These are phyloP conservation scores for Psephotus haematonotus DNA, from an alignment of 2,113 vertebrate species.

Conservation along the genomic window DNA sequence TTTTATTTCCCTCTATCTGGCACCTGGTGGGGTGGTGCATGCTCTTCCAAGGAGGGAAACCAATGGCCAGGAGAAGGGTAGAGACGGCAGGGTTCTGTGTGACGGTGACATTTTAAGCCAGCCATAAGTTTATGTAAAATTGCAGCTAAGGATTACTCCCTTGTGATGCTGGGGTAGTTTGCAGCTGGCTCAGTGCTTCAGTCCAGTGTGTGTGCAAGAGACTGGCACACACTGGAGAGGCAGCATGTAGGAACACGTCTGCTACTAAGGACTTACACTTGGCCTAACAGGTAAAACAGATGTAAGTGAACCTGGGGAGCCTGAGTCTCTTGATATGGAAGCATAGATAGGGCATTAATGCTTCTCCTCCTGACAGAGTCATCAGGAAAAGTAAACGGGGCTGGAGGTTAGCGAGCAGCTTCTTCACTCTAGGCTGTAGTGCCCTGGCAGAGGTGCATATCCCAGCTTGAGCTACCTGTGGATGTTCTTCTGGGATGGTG, in stretches of 20 bases:
- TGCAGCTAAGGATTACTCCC: not conserved
- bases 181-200: not conserved
- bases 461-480: rapidly evolving
- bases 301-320: rapidly evolving
- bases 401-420: rapidly evolving
- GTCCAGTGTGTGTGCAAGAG: not conserved
- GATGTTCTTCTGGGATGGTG: rapidly evolving
- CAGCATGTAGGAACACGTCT: not conserved
- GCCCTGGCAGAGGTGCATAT: rapidly evolving
- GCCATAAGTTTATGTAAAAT: not conserved
- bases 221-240: not conserved
- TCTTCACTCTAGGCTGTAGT: rapidly evolving
- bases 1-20: not conserved
- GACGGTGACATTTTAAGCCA: not conserved
- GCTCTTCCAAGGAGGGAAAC: not conserved
- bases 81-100: not conserved
- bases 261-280: not conserved
- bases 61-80: not conserved
- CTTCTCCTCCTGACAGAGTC: rapidly evolving
- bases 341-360: rapidly evolving
- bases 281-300: not conserved
- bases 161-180: not conserved
- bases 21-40: not conserved
- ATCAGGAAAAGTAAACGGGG: rapidly evolving
- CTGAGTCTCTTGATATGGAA: rapidly evolving